Percentiles rank a stretch among this genome's conserved stretches.
These are phyloP conservation scores for Spheniscus mendiculus DNA, from an alignment of 2,113 vertebrate genomes.

Conservation along the genomic window DNA sequence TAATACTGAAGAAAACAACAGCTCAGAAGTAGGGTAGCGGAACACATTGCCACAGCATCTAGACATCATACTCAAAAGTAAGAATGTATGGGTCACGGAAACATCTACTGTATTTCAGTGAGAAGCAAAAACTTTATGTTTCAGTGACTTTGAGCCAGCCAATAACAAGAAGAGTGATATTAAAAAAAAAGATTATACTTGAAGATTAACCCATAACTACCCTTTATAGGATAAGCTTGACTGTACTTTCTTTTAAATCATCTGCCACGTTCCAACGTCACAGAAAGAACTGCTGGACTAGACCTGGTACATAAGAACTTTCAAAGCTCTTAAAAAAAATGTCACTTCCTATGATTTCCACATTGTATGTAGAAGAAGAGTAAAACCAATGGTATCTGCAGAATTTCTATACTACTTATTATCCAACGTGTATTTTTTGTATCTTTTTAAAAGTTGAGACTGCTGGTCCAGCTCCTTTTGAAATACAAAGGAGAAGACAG, in stretches of 20 bases:
- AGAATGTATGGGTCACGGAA: not conserved
- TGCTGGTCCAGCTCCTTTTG: not conserved
- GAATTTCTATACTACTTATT: not conserved
- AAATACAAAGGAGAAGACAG: not conserved
- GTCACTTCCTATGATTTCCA: not conserved
- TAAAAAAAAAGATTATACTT: not conserved
- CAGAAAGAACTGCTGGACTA: not conserved
- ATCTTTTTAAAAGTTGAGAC: not conserved
- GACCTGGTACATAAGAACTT: not conserved
- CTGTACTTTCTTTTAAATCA: not conserved
- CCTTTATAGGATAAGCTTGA: not conserved
- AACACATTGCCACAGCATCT: not conserved
- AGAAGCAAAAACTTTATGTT: not conserved
- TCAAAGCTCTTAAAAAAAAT: not conserved
- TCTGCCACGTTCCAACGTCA: not conserved
- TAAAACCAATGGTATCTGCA: not conserved
- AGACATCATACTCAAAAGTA: not conserved
- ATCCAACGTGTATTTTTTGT: not conserved
- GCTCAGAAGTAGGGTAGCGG: not conserved
- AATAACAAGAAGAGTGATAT: not conserved
- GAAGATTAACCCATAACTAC: not conserved
- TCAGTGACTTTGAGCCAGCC: not conserved
- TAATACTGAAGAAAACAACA: not conserved
- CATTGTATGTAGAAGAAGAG: not conserved
- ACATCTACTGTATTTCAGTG: fast-evolving